Evolutionary conservation across 2,888 invertebrate genomes (phyloP).

Genomic region (Uropetala carovei): DNA sequence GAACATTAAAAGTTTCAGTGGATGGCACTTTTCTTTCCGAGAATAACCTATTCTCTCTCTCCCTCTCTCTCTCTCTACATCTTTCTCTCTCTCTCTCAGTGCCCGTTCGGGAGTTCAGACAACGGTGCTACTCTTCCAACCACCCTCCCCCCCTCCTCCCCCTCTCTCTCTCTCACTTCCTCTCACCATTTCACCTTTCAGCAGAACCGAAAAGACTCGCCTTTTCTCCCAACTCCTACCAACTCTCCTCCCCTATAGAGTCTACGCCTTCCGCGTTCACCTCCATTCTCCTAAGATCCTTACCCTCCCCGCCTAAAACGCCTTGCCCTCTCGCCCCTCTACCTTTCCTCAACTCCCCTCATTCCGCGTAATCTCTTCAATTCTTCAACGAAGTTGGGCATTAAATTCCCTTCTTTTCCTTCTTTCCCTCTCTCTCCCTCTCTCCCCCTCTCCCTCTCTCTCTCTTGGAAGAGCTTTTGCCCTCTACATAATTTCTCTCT

Average conservation of each 20-base stretch:
- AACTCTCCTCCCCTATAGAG: background rate
- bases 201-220: background rate
- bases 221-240: background rate
- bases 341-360: background rate
- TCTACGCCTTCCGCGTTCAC: too few relatives aligned
- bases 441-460: background rate
- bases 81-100: background rate
- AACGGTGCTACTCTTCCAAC: background rate
- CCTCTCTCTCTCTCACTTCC: background rate
- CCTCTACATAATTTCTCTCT: slow-evolving; percentile 16
- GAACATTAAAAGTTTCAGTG: slow-evolving; percentile 23
- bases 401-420: background rate
- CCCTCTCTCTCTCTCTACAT: background rate
- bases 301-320: background rate
- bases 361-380: slow-evolving; percentile 1
- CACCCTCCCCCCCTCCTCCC: background rate
- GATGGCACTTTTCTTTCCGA: background rate
- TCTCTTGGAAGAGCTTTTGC: background rate
- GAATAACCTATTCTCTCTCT: background rate
- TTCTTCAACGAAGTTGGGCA: slow-evolving; percentile 9
- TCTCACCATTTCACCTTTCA: background rate
- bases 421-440: background rate
- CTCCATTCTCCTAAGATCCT: background rate
- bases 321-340: too few relatives aligned
- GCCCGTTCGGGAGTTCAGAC: background rate